Percentiles rank a stretch among this genome's conserved stretches.
Conservation (phyloP, 2,888 invertebrate genomes). For the Arctia plantaginis region DNA sequence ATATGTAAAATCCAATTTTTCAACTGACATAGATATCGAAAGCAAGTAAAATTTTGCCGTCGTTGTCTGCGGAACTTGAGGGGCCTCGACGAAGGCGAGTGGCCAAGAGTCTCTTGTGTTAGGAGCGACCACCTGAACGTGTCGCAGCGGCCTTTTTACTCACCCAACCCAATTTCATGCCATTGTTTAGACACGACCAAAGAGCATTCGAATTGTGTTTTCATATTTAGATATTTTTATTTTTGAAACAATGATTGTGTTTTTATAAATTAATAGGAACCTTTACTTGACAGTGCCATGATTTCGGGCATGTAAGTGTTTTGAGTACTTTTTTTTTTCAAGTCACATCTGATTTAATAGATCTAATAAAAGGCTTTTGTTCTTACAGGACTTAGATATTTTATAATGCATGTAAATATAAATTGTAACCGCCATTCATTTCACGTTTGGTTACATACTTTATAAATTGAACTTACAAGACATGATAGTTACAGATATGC, state of each 20-base stretch:
- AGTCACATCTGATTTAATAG: neutral
- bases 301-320: neutral
- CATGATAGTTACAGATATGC: neutral
- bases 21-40: conserved; percentile 55
- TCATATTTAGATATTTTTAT: conserved; percentile 28
- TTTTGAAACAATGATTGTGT: conserved; percentile 1
- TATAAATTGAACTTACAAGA: neutral
- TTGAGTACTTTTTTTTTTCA: neutral
- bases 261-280: no score
- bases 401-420: neutral
- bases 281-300: neutral
- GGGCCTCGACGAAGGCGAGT: conserved; percentile 59
- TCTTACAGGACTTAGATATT: neutral
- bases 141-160: conserved; percentile 64
- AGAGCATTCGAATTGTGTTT: conserved; percentile 47
- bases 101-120: conserved; percentile 55
- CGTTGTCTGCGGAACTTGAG: conserved; percentile 65
- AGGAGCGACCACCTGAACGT: conserved; percentile 68
- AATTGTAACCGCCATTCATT: neutral
- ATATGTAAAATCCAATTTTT: conserved; percentile 43
- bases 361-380: neutral
- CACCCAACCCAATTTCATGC: conserved; percentile 61
- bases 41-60: conserved; percentile 62
- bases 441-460: neutral
- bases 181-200: conserved; percentile 62